Conservation (phyloP, 2,797 vertebrate genomes). For the Megalops cyprinoides region DNA sequence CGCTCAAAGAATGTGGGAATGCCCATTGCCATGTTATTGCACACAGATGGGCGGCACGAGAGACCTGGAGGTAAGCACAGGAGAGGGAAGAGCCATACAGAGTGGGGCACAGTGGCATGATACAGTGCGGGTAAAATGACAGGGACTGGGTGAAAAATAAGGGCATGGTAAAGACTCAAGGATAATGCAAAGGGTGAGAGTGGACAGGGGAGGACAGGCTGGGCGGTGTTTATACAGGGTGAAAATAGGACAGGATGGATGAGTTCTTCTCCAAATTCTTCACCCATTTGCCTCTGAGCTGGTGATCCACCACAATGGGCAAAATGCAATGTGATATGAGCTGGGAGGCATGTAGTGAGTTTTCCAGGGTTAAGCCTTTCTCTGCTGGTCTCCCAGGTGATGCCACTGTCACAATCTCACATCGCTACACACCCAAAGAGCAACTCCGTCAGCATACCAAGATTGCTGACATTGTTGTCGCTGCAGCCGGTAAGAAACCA, state of each 20-base stretch:
- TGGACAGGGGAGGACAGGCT: too few species aligned
- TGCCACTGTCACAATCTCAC: slow-evolving; percentile 94
- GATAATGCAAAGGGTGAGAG: too few species aligned
- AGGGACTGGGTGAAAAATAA: too few species aligned
- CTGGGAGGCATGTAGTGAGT: background rate
- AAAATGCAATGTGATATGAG: background rate
- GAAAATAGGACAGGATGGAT: too few species aligned
- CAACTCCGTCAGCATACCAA: slow-evolving; percentile 89
- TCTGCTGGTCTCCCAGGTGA: slow-evolving; percentile 75
- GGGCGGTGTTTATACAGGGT: too few species aligned
- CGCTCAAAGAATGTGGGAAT: slow-evolving; percentile 97
- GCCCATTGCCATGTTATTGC: slow-evolving; percentile 97
- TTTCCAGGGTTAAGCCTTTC: background rate
- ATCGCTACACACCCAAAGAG: slow-evolving; percentile 95
- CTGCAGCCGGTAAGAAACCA: slow-evolving; percentile 83
- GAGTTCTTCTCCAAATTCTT: too few species aligned
- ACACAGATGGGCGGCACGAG: slow-evolving; percentile 90
- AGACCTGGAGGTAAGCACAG: slow-evolving; percentile 86
- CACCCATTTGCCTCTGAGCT: too few species aligned
- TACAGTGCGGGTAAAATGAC: too few species aligned
- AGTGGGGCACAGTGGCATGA: too few species aligned
- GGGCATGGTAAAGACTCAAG: too few species aligned
- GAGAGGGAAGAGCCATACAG: too few species aligned
- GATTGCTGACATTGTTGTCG: slow-evolving; percentile 91
- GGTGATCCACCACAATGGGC: too few species aligned